phyloP scores from a whole-genome alignment of 2,888 invertebrate genomes.

The Cecidostiba fungosa region DNA sequence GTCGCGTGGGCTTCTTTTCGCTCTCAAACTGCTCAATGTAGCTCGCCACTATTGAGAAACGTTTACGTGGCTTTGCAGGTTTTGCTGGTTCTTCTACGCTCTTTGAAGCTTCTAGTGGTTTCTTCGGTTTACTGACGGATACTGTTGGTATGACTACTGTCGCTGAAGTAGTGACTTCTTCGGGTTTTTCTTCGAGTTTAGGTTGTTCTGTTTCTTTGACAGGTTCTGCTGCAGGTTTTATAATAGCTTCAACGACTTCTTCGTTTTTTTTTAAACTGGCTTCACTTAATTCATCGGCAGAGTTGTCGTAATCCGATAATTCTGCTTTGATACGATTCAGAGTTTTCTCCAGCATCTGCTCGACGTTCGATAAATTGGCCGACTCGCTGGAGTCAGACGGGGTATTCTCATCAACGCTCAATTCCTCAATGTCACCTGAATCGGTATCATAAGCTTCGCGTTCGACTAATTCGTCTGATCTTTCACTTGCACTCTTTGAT shows the following conservation, averaged over 20 bases:
- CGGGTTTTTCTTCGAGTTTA: not conserved
- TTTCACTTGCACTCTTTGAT: not conserved
- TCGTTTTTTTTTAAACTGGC: slow-evolving; percentile 40
- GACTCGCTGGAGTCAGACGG: slow-evolving; percentile 57
- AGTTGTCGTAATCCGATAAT: slow-evolving; percentile 74
- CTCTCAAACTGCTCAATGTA: slow-evolving; percentile 77
- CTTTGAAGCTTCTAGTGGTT: not conserved
- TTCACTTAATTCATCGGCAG: slow-evolving; percentile 65
- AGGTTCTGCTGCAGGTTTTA: not conserved
- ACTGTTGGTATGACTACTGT: not conserved
- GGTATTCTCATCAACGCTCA: slow-evolving; percentile 52
- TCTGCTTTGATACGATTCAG: slow-evolving; percentile 76
- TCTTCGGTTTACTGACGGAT: not conserved
- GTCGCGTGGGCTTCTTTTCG: slow-evolving; percentile 66
- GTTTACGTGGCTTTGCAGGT: slow-evolving; percentile 67
- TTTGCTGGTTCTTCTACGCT: slow-evolving; percentile 47
- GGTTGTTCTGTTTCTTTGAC: not conserved
- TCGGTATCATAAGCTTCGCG: slow-evolving; percentile 38
- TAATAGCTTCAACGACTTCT: not conserved
- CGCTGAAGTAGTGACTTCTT: not conserved
- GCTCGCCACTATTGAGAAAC: slow-evolving; percentile 78
- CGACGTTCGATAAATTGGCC: slow-evolving; percentile 70
- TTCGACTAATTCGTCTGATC: slow-evolving; percentile 65
- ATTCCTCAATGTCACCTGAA: slow-evolving; percentile 56
- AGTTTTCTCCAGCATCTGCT: slow-evolving; percentile 75